A percentile compares a stretch with the other conserved stretches of the same genome.
Conservation (phyloP, 2,888 invertebrate species). For the Melinaea marsaeus region DNA sequence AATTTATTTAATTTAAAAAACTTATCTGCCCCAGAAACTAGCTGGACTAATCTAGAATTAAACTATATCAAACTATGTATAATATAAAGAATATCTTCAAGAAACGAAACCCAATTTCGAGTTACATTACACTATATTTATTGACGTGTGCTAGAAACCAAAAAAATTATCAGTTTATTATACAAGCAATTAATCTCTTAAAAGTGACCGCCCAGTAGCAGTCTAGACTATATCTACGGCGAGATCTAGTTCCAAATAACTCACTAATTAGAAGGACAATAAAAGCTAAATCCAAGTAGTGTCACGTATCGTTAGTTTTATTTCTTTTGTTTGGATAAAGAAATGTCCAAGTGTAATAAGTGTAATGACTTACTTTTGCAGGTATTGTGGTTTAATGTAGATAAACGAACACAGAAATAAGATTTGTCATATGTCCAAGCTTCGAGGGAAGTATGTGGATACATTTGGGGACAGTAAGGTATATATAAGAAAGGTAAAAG, state of each 20-base stretch:
- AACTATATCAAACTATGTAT: too few species aligned
- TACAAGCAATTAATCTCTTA: conserved; percentile 63
- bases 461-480: too few species aligned
- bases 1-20: too few species aligned
- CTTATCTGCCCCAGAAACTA: too few species aligned
- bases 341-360: too few species aligned
- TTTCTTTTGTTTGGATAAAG: too few species aligned
- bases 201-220: conserved; percentile 57
- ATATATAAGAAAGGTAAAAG: background rate
- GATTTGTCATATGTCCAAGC: background rate
- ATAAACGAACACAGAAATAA: too few species aligned
- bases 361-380: too few species aligned
- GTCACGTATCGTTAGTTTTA: conserved; percentile 23
- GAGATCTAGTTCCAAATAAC: conserved; percentile 65
- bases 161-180: too few species aligned
- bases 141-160: conserved; percentile 10
- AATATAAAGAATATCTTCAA: too few species aligned
- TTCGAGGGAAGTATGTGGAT: background rate
- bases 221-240: conserved; percentile 69
- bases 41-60: too few species aligned
- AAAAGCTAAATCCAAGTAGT: conserved; percentile 62
- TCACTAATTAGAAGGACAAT: conserved; percentile 70
- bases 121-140: conserved; percentile 15
- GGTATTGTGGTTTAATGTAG: too few species aligned
- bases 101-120: conserved; percentile 1